Conservation (phyloP, 2,888 invertebrate species). For the Hydrotaea diabolus region DNA sequence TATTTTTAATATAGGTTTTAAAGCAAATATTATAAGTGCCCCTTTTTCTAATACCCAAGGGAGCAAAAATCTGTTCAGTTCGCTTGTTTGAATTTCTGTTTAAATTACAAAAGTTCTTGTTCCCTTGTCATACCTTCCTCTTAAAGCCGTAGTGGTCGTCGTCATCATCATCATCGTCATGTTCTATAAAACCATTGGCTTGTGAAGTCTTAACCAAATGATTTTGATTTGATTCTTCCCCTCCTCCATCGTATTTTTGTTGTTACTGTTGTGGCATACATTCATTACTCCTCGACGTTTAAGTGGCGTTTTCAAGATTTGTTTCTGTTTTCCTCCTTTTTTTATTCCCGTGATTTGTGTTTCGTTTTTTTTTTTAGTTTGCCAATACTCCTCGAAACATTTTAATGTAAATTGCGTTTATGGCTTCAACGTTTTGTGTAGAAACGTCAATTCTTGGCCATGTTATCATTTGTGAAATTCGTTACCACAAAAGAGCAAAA, state of each 20-base stretch:
- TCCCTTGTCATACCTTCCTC: neutral
- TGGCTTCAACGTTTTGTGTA: constrained; percentile 36
- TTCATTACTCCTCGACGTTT: constrained; percentile 42
- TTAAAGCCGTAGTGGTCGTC: neutral
- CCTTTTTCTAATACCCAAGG: no score
- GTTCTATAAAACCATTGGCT: constrained; percentile 14
- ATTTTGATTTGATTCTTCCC: constrained; percentile 47
- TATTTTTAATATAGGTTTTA: no score
- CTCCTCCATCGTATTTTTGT: constrained; percentile 27
- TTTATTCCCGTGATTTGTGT: constrained; percentile 14
- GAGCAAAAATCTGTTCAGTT: no score
- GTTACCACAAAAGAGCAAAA: constrained; percentile 39
- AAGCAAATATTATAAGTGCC: no score
- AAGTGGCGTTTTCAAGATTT: constrained; percentile 67
- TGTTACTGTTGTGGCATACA: constrained; percentile 32
- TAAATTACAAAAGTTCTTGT: neutral
- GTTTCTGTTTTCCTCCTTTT: constrained; percentile 36
- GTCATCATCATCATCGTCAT: constrained; percentile 19
- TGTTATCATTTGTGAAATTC: constrained; percentile 64
- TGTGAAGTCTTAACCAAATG: constrained; percentile 52
- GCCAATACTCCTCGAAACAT: constrained; percentile 35
- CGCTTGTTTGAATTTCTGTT: neutral
- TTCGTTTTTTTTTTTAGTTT: constrained; percentile 27
- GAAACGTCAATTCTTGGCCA: constrained; percentile 66
- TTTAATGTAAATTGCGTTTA: constrained; percentile 65